Evolutionary conservation across 2,113 vertebrate genomes (phyloP).

Genomic region (Phaetusa simplex): DNA sequence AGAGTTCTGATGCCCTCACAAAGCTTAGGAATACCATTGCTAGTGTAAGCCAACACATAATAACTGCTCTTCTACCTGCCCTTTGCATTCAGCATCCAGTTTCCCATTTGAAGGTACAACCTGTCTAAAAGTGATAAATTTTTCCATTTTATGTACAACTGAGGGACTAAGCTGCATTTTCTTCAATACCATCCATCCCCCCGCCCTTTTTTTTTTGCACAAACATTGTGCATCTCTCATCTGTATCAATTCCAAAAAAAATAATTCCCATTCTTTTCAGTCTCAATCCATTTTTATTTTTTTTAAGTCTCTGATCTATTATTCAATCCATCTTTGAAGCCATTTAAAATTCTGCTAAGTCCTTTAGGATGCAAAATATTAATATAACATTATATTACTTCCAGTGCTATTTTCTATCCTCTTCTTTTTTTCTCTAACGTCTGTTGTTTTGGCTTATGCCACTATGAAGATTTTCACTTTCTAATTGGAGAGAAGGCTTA

Average conservation of each 20-base stretch:
- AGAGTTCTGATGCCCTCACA: background rate
- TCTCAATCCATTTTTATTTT: background rate
- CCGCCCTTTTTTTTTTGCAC: background rate
- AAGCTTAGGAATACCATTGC: background rate
- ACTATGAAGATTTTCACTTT: background rate
- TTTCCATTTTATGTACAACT: background rate
- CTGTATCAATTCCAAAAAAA: background rate
- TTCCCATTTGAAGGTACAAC: background rate
- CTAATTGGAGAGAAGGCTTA: background rate
- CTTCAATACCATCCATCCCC: background rate
- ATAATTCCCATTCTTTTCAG: background rate
- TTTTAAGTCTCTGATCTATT: slow-evolving; percentile 5
- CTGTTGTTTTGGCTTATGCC: background rate
- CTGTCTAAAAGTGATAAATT: background rate
- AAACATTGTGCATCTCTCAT: background rate
- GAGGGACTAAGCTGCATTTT: background rate
- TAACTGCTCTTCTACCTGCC: background rate
- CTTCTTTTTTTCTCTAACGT: background rate
- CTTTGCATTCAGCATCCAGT: background rate
- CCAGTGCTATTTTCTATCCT: background rate
- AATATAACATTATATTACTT: slow-evolving; percentile 8
- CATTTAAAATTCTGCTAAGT: slow-evolving; percentile 6
- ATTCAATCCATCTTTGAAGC: background rate
- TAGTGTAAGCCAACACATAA: background rate
- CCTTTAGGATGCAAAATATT: background rate